Evolutionary conservation across 2,888 invertebrate genomes (phyloP), one percentile per base, ranked within the genome.

Genomic region (Orthosia incerta): DNA sequence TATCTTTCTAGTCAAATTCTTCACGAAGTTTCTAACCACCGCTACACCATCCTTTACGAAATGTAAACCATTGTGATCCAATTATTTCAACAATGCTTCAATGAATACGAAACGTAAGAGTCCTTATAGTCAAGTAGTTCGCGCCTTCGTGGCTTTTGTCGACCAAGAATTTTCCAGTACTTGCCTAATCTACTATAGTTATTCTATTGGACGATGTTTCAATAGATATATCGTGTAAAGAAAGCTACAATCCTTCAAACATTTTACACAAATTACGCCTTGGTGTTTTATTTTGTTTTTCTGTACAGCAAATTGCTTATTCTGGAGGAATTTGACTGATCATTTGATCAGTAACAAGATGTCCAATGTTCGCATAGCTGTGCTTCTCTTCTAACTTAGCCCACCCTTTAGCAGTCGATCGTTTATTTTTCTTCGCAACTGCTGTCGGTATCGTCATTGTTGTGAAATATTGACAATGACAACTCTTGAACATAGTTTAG

Each of bases 11-110:
- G 3, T 31, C 16, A 51, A 23, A 16, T 18, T 18, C 46, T 63
- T 18, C 39, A 48, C 18, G 31, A 31, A 56, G 61, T 46, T 31
- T 56, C 20, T 62, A 61, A 70, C 16, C 61, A 71, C 56, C 7
- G 1, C 23, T 46, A 56, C 11, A 15, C 46, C 15, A 23, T 65
- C 72, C 56, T 76, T 51, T 57, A 46, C 61, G 51, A 61, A 51
- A 65, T 51, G 45, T 50, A 31, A 61, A 56, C 46, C 16, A 65
- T 65, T 76, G 80, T 76, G 53, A 26, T 79, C 20, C 80, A 51
- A 80, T 76, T 56, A 61, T 64, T 50, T n/a, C 31, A 55, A 60
- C 53, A 74, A 73, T 64, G 53, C 53, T 45, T 1, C 45, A 15
- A n/a, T 26, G 20, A 64, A 26, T 15, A 57, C 16, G 18, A 46